Conservation (phyloP, 2,113 vertebrate species). For the Prionailurus bengalensis region DNA sequence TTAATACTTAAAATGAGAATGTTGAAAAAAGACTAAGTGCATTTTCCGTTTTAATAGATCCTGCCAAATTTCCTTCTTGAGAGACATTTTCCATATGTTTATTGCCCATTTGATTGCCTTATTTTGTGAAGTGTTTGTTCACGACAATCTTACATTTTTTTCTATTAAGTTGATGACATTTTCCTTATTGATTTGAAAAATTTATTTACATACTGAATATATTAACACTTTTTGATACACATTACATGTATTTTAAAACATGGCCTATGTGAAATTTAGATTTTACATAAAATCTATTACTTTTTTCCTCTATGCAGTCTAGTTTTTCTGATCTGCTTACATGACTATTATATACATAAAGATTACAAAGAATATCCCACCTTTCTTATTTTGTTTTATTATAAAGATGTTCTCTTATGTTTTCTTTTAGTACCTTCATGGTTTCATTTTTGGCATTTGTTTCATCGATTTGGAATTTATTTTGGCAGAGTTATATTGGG, state of each 20-base stretch:
- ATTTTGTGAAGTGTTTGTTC: constrained; percentile 21
- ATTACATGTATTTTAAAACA: constrained; percentile 30
- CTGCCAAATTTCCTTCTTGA: constrained; percentile 34
- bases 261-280: constrained; percentile 17
- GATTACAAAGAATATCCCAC: background rate
- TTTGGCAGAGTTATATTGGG: background rate
- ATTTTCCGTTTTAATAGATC: constrained; percentile 34
- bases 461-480: constrained; percentile 40
- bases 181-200: constrained; percentile 40
- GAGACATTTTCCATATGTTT: constrained; percentile 10
- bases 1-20: constrained; percentile 49
- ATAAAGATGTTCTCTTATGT: background rate
- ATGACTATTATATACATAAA: background rate
- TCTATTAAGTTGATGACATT: background rate
- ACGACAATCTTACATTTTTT: constrained; percentile 35
- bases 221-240: background rate
- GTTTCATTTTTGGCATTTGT: constrained; percentile 38
- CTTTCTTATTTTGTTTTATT: constrained; percentile 43
- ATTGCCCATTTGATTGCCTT: constrained; percentile 39
- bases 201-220: background rate
- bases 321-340: constrained; percentile 40
- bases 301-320: constrained; percentile 34
- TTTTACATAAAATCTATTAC: background rate
- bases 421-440: background rate
- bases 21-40: background rate